Evolutionary conservation across 2,888 invertebrate species (phyloP).

Genomic region (Volucella inflata): DNA sequence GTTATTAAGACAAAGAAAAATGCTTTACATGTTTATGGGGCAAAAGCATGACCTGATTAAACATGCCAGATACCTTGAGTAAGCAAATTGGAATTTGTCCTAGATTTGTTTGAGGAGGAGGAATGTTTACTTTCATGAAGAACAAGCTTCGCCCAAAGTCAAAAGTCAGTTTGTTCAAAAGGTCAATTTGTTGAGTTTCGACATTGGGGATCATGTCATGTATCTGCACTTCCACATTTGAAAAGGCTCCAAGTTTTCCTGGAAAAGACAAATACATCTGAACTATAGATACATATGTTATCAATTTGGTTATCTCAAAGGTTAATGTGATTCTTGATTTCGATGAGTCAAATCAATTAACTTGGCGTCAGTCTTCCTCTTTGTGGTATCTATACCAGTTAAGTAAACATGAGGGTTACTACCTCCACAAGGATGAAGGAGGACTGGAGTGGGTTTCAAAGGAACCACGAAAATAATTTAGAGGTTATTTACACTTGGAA

Average conservation of each 20-base stretch:
- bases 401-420: no score
- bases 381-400: background rate
- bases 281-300: constrained; percentile 8
- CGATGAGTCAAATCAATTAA: constrained; percentile 61
- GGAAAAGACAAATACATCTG: constrained; percentile 13
- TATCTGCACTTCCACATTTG: background rate
- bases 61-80: constrained; percentile 1
- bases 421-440: no score
- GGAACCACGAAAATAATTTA: no score
- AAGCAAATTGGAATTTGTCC: constrained; percentile 15
- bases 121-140: constrained; percentile 17
- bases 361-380: constrained; percentile 55
- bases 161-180: constrained; percentile 5
- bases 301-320: constrained; percentile 19
- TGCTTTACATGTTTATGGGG: constrained; percentile 35
- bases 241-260: constrained; percentile 22
- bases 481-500: no score
- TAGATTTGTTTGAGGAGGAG: constrained; percentile 7
- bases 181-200: constrained; percentile 20
- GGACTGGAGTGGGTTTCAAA: no score
- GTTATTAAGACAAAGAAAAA: constrained; percentile 3
- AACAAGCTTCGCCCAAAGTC: constrained; percentile 14
- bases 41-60: constrained; percentile 28
- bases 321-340: constrained; percentile 50
- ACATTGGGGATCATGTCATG: background rate